phyloP scores from a whole-genome alignment of 92 coral and sea anemone genomes.

The Metridium senile region DNA sequence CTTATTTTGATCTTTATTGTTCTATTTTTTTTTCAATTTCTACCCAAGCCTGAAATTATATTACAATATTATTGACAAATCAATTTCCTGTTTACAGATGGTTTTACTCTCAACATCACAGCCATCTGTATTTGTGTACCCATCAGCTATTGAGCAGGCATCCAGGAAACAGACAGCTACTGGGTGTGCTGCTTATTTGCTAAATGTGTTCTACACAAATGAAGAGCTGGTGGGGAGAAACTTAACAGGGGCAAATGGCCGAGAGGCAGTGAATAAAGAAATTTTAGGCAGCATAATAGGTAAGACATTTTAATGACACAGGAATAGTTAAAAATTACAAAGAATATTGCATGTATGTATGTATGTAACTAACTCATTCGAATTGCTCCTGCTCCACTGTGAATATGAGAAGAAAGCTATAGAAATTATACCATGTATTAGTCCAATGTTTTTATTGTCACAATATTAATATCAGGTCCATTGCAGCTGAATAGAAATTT shows the following conservation, averaged over 20 bases:
- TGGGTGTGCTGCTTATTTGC: constrained; percentile 1
- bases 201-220: constrained; percentile 9
- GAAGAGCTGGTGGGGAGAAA: constrained; percentile 7
- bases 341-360: not conserved
- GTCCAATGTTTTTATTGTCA: not conserved
- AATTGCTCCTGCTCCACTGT: not conserved
- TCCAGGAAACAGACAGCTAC: not conserved
- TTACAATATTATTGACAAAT: too few species aligned
- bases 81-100: too few species aligned
- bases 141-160: not conserved
- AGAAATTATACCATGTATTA: too few species aligned
- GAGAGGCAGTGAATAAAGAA: not conserved
- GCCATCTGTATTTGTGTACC: not conserved
- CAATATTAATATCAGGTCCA: not conserved
- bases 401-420: not conserved
- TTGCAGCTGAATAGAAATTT: too few species aligned
- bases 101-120: not conserved
- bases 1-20: not conserved
- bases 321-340: not conserved
- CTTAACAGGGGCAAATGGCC: constrained; percentile 8
- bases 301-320: not conserved
- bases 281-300: not conserved
- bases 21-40: not conserved
- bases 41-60: too few species aligned
- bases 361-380: not conserved